Base-by-base conservation (phyloP, 2,113 vertebrate genomes). In the Synchiropus splendidus region DNA sequence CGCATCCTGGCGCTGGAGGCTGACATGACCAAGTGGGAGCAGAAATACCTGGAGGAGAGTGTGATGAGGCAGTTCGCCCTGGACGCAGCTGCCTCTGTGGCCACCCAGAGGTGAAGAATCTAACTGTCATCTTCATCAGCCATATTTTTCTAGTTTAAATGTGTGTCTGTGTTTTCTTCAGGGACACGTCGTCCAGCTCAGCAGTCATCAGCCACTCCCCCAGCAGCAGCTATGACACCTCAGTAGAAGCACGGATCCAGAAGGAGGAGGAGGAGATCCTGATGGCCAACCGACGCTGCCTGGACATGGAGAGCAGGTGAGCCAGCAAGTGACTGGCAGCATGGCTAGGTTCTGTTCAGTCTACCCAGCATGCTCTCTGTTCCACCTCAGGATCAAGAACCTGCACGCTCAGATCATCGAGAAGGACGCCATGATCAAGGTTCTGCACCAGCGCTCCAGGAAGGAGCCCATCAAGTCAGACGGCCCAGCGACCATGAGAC, bases 221-320 rank as follows among this genome's bases (percentile, higher is more conserved):
- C 42, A 89, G 86, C 67, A 86, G 87, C 67, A 99, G 94, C 83
- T 99, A 95, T 0, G 92, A 97, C 70, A 97, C 88, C 1, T 92
- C 91, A 0, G 85, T 99, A 64, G 95, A 98, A 73, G 93, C 91
- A 36, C 88, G 91, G 1, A 97, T 99, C 52, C 95, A 98, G 80
- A 97, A 97, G 62, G 95, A 99, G 51, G 95, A 99, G 37, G 95
- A 99, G 60, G 95, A 98, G 78, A 97, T 98, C 60, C 74, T 99
- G 36, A 88, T 98, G 88, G 94, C 93, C 42, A 99, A 98, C 65
- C 89, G 94, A 12, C 89, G 92, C 40, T 99, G 95, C 58, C 83
- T 97, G 1, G 93, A 99, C 72, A 99, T 99, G 95, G 95, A 99
- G 64, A 94, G 93, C 87, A 91, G 95, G 93, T 96, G n/a, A n/a